A percentile compares a stretch with the other conserved stretches of the same genome.
Conservation (phyloP, 2,113 vertebrate species). For the Thalassarche chlororhynchos region DNA sequence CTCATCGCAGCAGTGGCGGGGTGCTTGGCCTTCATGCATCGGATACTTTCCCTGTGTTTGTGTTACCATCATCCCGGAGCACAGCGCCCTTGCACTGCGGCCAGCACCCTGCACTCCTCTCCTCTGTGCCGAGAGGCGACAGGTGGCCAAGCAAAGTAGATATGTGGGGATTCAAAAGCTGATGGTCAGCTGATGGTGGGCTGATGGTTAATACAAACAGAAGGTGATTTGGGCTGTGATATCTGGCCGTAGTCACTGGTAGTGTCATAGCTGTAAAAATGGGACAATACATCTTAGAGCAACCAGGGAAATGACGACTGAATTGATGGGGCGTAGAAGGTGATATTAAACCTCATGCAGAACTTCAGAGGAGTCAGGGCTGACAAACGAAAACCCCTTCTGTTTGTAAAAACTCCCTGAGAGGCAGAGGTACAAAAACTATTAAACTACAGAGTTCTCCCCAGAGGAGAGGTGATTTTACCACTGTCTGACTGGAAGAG, state of each 20-base stretch:
- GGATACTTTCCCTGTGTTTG: background rate
- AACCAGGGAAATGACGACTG: rapidly evolving
- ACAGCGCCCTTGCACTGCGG: rapidly evolving
- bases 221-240: background rate
- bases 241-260: background rate
- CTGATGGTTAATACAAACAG: background rate
- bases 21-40: background rate
- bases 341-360: background rate
- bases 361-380: background rate
- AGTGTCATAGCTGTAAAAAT: background rate
- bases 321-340: background rate
- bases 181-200: background rate
- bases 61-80: background rate
- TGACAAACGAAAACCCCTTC: background rate
- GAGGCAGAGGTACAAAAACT: background rate
- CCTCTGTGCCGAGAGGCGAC: rapidly evolving
- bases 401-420: background rate
- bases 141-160: background rate
- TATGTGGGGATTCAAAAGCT: background rate
- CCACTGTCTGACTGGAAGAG: background rate
- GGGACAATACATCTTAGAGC: background rate
- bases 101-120: background rate
- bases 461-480: background rate
- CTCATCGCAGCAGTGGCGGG: background rate
- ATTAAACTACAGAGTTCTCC: background rate